phyloP scores from a whole-genome alignment of 2,888 invertebrate genomes.

The Pyralis farinalis region DNA sequence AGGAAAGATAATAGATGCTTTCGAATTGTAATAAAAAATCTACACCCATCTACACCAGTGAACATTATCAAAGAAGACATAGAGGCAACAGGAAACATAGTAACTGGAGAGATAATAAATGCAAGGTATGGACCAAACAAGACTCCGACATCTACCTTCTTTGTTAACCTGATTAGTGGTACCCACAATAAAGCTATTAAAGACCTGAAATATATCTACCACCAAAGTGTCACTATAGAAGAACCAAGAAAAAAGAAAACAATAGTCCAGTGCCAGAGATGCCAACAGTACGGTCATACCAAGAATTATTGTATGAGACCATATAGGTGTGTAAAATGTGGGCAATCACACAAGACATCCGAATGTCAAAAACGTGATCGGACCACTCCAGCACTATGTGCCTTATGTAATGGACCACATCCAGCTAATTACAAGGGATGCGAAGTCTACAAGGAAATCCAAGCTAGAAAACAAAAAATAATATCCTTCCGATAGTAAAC shows the following conservation, averaged over 20 bases:
- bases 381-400: not conserved
- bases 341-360: no score
- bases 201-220: constrained; percentile 14
- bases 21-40: constrained; percentile 15
- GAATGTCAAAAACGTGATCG: not conserved
- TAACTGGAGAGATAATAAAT: constrained; percentile 7
- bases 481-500: not conserved
- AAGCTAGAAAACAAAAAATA: not conserved
- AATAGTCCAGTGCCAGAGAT: constrained; percentile 20
- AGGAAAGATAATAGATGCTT: constrained; percentile 10
- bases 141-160: not conserved
- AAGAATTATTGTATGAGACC: constrained; percentile 12
- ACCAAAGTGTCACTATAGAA: constrained; percentile 18
- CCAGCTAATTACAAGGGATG: no score
- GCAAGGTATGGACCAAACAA: not conserved
- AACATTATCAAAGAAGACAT: constrained; percentile 8
- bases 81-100: constrained; percentile 13
- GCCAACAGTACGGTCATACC: constrained; percentile 23
- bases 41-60: constrained; percentile 13
- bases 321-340: constrained; percentile 11
- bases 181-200: constrained; percentile 26
- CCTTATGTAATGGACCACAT: no score
- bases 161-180: constrained; percentile 29
- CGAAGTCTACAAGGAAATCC: no score
- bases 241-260: constrained; percentile 22